Conservation (phyloP, 2,113 vertebrate genomes). For the Upupa epops region DNA sequence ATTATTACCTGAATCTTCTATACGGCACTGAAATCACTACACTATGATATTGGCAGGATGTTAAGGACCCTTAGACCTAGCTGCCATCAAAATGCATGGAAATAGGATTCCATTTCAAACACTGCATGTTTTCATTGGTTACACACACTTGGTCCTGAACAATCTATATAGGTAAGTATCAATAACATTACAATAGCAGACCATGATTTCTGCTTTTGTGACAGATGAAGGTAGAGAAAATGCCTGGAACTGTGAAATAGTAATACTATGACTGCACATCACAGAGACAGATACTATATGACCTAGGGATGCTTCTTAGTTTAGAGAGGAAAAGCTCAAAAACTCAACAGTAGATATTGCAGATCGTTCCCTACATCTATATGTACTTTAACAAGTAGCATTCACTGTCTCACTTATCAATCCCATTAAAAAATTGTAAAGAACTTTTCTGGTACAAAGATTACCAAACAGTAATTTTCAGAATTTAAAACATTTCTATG, state of each 20-base stretch:
- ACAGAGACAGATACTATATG: background rate
- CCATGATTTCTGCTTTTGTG: background rate
- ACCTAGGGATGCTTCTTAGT: background rate
- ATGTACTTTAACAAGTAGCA: background rate
- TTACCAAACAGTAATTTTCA: background rate
- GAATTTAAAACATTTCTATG: background rate
- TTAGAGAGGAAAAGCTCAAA: background rate
- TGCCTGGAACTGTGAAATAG: background rate
- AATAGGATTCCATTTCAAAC: constrained; percentile 7
- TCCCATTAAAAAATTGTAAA: background rate
- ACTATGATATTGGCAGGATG: background rate
- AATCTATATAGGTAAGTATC: constrained; percentile 2
- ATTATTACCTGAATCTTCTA: background rate
- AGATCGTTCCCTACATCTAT: background rate
- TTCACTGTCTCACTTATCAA: background rate
- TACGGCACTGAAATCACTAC: background rate
- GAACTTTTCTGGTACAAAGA: background rate
- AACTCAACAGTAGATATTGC: background rate
- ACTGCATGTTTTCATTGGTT: background rate
- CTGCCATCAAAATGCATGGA: background rate
- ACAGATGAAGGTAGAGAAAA: background rate
- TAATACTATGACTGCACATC: background rate
- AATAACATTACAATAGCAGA: background rate
- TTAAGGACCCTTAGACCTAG: background rate
- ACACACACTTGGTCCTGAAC: background rate